Evolutionary conservation across 2,888 invertebrate species (phyloP).

Genomic region (Muschampia plurimacula): DNA sequence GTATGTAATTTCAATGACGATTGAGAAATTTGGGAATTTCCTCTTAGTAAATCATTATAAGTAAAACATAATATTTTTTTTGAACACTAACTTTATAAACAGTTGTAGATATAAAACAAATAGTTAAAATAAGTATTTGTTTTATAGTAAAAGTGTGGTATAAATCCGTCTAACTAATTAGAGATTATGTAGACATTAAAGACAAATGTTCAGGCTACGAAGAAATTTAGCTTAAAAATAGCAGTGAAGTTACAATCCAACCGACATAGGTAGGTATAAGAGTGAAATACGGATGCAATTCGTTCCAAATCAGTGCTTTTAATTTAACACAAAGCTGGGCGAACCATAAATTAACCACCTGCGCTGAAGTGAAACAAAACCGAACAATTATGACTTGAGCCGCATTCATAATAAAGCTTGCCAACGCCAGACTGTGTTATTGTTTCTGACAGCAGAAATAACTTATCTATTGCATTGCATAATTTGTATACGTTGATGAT

Average conservation of each 20-base stretch:
- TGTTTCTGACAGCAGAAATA: slow-evolving; percentile 9
- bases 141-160: no score
- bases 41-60: no score
- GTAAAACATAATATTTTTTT: no score
- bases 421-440: slow-evolving; percentile 2
- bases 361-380: slow-evolving; percentile 19
- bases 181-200: no score
- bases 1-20: no score
- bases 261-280: not conserved
- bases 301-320: slow-evolving; percentile 11
- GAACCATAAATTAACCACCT: slow-evolving; percentile 14
- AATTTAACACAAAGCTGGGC: slow-evolving; percentile 14
- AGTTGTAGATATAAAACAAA: no score
- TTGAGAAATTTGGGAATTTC: no score
- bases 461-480: not conserved
- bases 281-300: not conserved
- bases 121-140: no score
- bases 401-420: slow-evolving; percentile 15
- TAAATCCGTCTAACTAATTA: no score
- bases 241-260: not conserved
- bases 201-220: no score
- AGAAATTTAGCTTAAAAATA: no score
- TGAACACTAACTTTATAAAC: no score
- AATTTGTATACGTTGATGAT: not conserved
- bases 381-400: slow-evolving; percentile 22